Conservation (phyloP, 2,888 invertebrate genomes). For the Sinelater perroti region DNA sequence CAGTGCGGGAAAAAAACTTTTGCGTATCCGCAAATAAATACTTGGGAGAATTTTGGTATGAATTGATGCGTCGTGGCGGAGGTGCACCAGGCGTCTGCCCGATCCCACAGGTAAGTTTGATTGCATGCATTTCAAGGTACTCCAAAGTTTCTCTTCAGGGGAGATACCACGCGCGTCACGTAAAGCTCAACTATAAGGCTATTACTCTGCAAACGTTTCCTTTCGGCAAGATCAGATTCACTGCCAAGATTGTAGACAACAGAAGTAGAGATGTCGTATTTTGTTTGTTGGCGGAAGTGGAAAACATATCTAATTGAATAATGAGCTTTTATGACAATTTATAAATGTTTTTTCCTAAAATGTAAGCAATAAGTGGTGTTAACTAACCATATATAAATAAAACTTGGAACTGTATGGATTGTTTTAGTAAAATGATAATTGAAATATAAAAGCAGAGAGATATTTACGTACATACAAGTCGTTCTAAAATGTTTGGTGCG, state of each 20-base stretch:
- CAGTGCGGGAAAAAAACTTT: background rate
- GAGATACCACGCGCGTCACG: background rate
- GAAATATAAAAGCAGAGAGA: too few species aligned
- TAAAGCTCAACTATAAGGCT: background rate
- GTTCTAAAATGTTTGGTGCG: too few species aligned
- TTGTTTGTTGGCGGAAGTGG: background rate
- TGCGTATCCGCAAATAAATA: constrained; percentile 14
- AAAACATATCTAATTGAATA: too few species aligned
- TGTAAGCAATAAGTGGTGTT: too few species aligned
- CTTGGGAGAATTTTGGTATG: constrained; percentile 10
- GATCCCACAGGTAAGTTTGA: background rate
- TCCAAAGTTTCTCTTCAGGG: background rate
- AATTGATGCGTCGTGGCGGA: background rate
- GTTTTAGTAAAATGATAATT: too few species aligned
- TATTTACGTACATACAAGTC: too few species aligned
- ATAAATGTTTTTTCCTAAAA: too few species aligned
- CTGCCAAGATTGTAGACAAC: background rate
- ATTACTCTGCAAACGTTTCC: constrained; percentile 9
- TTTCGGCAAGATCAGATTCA: background rate
- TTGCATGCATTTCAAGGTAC: background rate
- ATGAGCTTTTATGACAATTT: too few species aligned
- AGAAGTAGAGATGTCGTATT: background rate
- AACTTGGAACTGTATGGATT: too few species aligned
- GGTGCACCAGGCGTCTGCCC: constrained; percentile 6
- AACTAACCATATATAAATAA: too few species aligned